These are phyloP conservation scores for Gadopsis bispinosus DNA, from an alignment of 2,797 vertebrate genomes.

Conservation along the genomic window DNA sequence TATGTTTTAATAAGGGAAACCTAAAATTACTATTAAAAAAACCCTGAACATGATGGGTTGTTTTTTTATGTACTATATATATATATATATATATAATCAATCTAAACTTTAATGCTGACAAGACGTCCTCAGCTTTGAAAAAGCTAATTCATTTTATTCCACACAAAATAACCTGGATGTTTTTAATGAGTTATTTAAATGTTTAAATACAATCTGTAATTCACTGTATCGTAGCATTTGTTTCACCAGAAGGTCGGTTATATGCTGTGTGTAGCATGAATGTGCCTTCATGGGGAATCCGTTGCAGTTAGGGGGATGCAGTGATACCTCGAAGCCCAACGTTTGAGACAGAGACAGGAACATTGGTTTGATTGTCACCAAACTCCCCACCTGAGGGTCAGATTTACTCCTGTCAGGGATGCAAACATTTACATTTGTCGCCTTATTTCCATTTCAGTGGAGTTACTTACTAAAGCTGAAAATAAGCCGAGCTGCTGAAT, in stretches of 20 bases:
- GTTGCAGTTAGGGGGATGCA: neutral
- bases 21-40: constrained; percentile 1
- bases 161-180: constrained; percentile 28
- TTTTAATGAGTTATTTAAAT: constrained; percentile 33
- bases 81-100: neutral
- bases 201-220: constrained; percentile 33
- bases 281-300: neutral
- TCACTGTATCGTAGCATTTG: constrained; percentile 18
- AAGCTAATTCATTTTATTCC: neutral
- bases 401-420: neutral
- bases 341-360: neutral
- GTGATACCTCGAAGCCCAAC: neutral
- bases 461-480: neutral
- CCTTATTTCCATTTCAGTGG: neutral
- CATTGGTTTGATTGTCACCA: no score
- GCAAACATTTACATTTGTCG: neutral
- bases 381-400: neutral
- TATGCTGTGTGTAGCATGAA: constrained; percentile 19
- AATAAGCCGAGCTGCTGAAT: constrained; percentile 9
- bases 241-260: constrained; percentile 15
- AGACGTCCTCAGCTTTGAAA: neutral
- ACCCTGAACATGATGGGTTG: neutral
- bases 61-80: neutral
- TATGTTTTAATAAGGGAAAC: constrained; percentile 61
- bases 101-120: constrained; percentile 6